Evolutionary conservation across 2,888 invertebrate species (phyloP), one percentile per base, ranked within the genome.

Genomic region (Drosophila niveifrons): DNA sequence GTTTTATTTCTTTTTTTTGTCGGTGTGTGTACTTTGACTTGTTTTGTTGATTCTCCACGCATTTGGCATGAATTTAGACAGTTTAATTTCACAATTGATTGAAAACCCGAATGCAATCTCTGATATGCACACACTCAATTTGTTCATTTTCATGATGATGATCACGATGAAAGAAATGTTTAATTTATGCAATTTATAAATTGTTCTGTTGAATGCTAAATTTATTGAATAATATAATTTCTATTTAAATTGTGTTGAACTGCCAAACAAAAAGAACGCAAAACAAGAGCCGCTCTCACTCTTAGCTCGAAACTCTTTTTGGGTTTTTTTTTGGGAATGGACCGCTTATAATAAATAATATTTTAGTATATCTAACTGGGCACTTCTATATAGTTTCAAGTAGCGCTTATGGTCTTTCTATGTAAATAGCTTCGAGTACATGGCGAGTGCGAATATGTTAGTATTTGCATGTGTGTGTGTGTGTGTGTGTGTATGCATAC

Each of bases 371-470:
- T 74, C 43, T 64, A 63, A 70, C 73, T 82, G 71, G 76, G 69
- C 59, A 72, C 65, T 71, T 71, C 43, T 36, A 48, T 52, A 36
- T 76, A 80, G 78, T 82, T 83, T 78, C 66, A 73, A 86, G 83
- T 66, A 64, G 67, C 69, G 75, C 75, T 88, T 86, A 83, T 83
- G 84, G 71, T 18, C 66, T 76, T 86, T 88, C 81, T 88, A 83
- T 83, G 83, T 87, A 83, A 83, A 83, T 83, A 56, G 18, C 34
- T 43, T 55, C 28, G 17, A 17, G 23, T 39, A 41, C 41, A 31
- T 10, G 1, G 31, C 9, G 31, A 6, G 23, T 28, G 18, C 2
- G 3, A 2, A 13, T 3, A 7, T 59, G 36, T n/a, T n/a, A n/a
- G n/a, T n/a, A n/a, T n/a, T n/a, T n/a, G n/a, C n/a, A n/a, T 50